Evolutionary conservation across 30 jellyfish, hydroid and myxozoan genomes (phyloP).

Genomic region (Morbakka virulenta): DNA sequence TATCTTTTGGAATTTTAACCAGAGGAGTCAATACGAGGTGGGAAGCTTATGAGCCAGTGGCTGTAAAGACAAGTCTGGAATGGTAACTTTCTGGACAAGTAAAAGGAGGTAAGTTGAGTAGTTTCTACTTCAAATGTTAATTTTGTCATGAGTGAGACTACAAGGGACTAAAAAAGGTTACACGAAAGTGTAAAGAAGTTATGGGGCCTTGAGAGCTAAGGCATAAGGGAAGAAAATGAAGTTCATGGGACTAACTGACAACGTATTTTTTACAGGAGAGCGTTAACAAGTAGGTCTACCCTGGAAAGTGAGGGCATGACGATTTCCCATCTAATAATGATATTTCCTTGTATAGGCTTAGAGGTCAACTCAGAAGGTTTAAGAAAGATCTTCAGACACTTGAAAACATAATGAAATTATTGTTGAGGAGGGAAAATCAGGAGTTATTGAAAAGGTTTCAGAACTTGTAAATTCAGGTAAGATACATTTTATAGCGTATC

Average conservation of each 20-base stretch:
- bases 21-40: not conserved
- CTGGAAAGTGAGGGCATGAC: constrained; percentile 12
- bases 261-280: not conserved
- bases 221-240: constrained; percentile 18
- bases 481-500: not conserved
- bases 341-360: not conserved
- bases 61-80: constrained; percentile 5
- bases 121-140: no score
- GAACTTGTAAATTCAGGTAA: constrained; percentile 1
- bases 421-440: constrained; percentile 1
- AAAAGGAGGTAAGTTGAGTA: not conserved
- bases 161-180: not conserved
- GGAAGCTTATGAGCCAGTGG: constrained; percentile 42
- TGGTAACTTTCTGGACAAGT: constrained; percentile 27
- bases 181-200: not conserved
- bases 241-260: not conserved
- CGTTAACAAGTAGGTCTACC: not conserved
- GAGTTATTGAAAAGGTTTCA: constrained; percentile 6
- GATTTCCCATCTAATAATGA: constrained; percentile 1
- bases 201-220: constrained; percentile 6
- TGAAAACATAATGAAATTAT: not conserved
- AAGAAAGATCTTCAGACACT: not conserved
- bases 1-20: not conserved
- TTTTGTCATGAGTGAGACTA: not conserved
- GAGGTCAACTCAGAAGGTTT: not conserved